Evolutionary conservation across 2,113 vertebrate species (phyloP).

Genomic region (Malurus alboscapulatus): DNA sequence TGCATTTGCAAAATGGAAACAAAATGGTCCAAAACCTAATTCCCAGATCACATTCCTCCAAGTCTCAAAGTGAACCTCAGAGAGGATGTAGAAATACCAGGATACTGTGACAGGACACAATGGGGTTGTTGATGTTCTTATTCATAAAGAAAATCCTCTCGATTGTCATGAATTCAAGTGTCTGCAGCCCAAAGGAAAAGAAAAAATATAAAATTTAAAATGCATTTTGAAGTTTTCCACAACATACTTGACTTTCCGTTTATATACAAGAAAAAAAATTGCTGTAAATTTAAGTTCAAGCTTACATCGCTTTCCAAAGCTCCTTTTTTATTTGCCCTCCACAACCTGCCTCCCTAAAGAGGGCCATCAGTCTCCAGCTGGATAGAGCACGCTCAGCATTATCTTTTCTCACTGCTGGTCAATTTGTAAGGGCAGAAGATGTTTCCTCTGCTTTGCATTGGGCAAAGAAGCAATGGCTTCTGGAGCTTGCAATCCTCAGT

Average conservation of each 20-base stretch:
- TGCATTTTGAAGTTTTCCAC: not conserved
- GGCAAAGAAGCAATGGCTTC: not conserved
- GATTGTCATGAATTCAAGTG: not conserved
- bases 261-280: not conserved
- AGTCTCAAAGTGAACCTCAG: slow-evolving; percentile 24
- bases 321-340: not conserved
- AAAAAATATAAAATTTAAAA: not conserved
- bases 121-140: slow-evolving; percentile 18
- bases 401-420: not conserved
- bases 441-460: not conserved
- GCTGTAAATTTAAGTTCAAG: not conserved
- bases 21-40: slow-evolving; percentile 44
- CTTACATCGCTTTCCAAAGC: not conserved
- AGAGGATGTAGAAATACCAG: slow-evolving; percentile 45
- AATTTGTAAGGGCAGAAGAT: not conserved
- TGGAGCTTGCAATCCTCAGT: not conserved
- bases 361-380: not conserved
- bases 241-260: not conserved
- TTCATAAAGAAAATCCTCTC: not conserved
- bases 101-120: slow-evolving; percentile 16
- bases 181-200: not conserved
- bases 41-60: slow-evolving; percentile 43
- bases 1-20: slow-evolving; percentile 41
- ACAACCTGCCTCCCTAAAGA: not conserved
- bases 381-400: not conserved